Conservation (phyloP, 2,888 invertebrate genomes). For the Polydrusus pterygomalis region DNA sequence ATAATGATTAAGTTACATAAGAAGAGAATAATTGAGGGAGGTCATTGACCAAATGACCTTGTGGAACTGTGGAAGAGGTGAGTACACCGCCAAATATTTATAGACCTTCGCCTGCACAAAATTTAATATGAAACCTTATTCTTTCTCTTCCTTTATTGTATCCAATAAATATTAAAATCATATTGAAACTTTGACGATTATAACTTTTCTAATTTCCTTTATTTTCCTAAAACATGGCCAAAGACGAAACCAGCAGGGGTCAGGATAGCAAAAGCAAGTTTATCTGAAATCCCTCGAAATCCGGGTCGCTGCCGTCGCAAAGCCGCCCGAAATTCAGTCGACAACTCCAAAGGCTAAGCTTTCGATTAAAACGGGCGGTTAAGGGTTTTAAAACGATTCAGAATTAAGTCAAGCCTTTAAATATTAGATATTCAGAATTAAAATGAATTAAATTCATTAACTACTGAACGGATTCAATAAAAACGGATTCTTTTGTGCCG, state of each 20-base stretch:
- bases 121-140: too few species aligned
- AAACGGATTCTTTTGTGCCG: neutral
- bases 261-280: constrained; percentile 51
- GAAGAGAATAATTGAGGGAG: too few species aligned
- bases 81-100: too few species aligned
- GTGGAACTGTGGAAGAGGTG: too few species aligned
- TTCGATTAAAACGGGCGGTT: constrained; percentile 54
- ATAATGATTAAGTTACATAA: too few species aligned
- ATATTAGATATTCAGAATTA: constrained; percentile 35
- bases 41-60: too few species aligned
- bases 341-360: constrained; percentile 54
- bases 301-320: constrained; percentile 55
- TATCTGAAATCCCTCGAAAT: constrained; percentile 53
- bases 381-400: constrained; percentile 54
- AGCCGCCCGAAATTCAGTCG: constrained; percentile 55
- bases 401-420: constrained; percentile 49
- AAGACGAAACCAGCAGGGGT: constrained; percentile 47
- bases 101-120: too few species aligned
- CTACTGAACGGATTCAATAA: neutral
- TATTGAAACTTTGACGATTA: constrained; percentile 17
- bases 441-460: constrained; percentile 36
- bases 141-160: neutral
- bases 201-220: constrained; percentile 27
- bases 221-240: constrained; percentile 36
- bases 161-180: neutral